Evolutionary conservation across 2,888 invertebrate genomes (phyloP).

Genomic region (Synanthedon myopaeformis): DNA sequence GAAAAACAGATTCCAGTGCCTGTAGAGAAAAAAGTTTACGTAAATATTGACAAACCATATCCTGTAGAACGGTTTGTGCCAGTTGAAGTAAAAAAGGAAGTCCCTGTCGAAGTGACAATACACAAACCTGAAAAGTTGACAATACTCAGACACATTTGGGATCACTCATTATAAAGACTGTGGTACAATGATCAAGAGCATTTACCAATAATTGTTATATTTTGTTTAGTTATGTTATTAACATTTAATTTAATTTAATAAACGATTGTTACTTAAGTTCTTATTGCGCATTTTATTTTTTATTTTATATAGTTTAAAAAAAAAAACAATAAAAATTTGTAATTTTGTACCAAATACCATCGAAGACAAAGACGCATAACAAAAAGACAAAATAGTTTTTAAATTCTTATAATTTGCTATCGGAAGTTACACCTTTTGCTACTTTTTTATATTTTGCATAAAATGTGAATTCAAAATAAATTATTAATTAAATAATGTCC

Average conservation of each 20-base stretch:
- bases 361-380: too few relatives aligned
- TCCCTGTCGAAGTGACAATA: conserved; percentile 18
- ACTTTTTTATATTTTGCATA: too few relatives aligned
- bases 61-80: conserved; percentile 20
- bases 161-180: conserved; percentile 17
- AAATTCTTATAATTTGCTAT: too few relatives aligned
- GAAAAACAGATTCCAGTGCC: conserved; percentile 19
- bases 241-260: conserved; percentile 8
- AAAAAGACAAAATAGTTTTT: too few relatives aligned
- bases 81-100: conserved; percentile 20
- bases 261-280: conserved; percentile 2
- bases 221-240: conserved; percentile 12
- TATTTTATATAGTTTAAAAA: conserved; percentile 7
- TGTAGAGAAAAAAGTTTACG: conserved; percentile 24
- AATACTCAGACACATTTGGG: conserved; percentile 35
- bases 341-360: background rate
- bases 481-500: too few relatives aligned
- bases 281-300: conserved; percentile 5
- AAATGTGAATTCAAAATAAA: too few relatives aligned
- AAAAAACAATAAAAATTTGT: conserved; percentile 7
- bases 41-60: conserved; percentile 27
- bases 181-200: conserved; percentile 4
- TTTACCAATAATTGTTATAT: conserved; percentile 4
- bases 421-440: too few relatives aligned
- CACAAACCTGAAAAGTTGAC: conserved; percentile 24